A percentile compares a stretch with the other conserved stretches of the same genome.
Evolutionary conservation across 2,888 invertebrate genomes (phyloP).

Genomic region (Leptopilina syphax): DNA sequence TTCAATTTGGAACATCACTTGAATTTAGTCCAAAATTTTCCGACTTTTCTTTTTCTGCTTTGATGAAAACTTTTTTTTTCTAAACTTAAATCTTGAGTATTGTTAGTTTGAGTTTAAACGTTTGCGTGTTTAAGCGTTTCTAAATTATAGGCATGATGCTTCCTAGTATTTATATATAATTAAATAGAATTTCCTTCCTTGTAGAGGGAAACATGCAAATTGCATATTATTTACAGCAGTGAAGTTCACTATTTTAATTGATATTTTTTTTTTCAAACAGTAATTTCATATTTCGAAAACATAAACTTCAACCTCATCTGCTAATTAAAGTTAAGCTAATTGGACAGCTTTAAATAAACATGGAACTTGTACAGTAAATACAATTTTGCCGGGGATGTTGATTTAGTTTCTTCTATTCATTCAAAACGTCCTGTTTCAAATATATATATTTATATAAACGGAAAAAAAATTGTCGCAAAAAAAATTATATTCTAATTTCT

Average conservation of each 20-base stretch:
- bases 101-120: conserved; percentile 9
- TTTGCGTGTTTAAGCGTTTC: conserved; percentile 9
- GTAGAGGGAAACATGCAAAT: conserved; percentile 13
- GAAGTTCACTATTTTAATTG: conserved; percentile 11
- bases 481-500: too few relatives aligned
- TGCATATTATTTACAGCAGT: conserved; percentile 18
- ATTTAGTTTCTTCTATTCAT: conserved; percentile 1
- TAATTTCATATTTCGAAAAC: conserved; percentile 7
- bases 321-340: conserved; percentile 14
- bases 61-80: background rate
- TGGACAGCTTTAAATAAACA: conserved; percentile 20
- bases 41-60: too few relatives aligned
- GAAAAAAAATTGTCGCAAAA: too few relatives aligned
- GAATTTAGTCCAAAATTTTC: too few relatives aligned
- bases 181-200: conserved; percentile 19
- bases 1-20: too few relatives aligned
- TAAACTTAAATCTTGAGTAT: background rate
- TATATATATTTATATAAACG: background rate
- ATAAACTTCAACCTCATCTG: conserved; percentile 11
- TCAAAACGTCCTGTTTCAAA: background rate
- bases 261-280: background rate
- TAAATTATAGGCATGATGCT: conserved; percentile 22
- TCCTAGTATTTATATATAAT: conserved; percentile 30
- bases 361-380: background rate
- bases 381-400: background rate